Conservation (phyloP, 64 coral and sea anemone genomes). For the Pocillopora verrucosa region DNA sequence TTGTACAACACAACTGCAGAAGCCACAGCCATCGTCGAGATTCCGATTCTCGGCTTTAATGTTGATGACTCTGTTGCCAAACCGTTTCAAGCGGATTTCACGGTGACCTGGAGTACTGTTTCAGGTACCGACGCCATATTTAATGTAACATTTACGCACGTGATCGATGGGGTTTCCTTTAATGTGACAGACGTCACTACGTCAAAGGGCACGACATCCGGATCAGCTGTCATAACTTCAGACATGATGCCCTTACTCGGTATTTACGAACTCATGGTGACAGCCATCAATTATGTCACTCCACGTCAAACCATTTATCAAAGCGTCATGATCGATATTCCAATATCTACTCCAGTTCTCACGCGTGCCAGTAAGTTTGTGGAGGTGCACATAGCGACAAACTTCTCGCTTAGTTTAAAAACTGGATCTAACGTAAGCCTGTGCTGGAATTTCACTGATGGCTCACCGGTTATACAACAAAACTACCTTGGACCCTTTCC, state of each 20-base stretch:
- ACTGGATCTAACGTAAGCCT: constrained; percentile 83
- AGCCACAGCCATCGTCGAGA: constrained; percentile 70
- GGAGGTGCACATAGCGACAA: constrained; percentile 40
- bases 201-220: constrained; percentile 5
- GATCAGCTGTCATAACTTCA: constrained; percentile 31
- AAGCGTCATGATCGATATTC: constrained; percentile 59
- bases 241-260: constrained; percentile 55
- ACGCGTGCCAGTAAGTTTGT: neutral
- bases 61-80: constrained; percentile 39
- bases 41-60: constrained; percentile 46
- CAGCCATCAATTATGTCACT: constrained; percentile 85
- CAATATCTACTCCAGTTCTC: constrained; percentile 29
- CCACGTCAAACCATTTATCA: constrained; percentile 16
- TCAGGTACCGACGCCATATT: constrained; percentile 73
- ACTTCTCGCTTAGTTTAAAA: constrained; percentile 31
- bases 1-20: constrained; percentile 71
- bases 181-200: constrained; percentile 3
- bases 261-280: constrained; percentile 62
- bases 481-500: constrained; percentile 56
- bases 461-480: neutral
- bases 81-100: constrained; percentile 46
- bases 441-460: constrained; percentile 62
- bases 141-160: constrained; percentile 66
- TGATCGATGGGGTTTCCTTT: neutral
- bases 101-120: constrained; percentile 10